These are phyloP conservation scores for Varroa destructor DNA, from an alignment of 1,140 invertebrate species.

Conservation along the genomic window DNA sequence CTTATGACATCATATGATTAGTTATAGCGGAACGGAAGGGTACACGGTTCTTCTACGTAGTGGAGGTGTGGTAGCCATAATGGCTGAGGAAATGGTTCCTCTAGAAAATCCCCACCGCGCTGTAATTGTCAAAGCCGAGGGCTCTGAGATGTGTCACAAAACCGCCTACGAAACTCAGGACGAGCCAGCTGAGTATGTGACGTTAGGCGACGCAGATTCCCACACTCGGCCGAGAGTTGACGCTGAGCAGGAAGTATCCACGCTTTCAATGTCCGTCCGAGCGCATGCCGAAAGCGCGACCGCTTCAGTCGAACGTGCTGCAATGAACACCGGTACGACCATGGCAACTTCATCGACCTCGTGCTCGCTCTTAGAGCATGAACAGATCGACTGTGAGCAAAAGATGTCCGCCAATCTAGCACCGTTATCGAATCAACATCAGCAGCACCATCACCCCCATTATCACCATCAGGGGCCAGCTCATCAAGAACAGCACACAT, in stretches of 20 bases:
- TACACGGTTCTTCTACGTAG: too few species aligned
- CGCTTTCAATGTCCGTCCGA: neutral
- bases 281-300: neutral
- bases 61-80: neutral
- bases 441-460: too few species aligned
- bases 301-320: neutral
- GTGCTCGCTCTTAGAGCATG: too few species aligned
- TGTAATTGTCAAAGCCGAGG: constrained; percentile 24
- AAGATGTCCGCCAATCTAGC: too few species aligned
- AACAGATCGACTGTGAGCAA: too few species aligned
- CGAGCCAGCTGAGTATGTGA: constrained; percentile 23
- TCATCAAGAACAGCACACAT: too few species aligned
- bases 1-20: too few species aligned
- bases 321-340: neutral
- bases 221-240: neutral
- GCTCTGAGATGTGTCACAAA: constrained; percentile 3
- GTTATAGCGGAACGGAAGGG: too few species aligned
- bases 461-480: too few species aligned
- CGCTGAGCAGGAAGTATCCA: too few species aligned
- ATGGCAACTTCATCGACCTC: too few species aligned
- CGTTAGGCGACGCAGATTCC: constrained; percentile 4
- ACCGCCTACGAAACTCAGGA: neutral
- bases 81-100: constrained; percentile 25
- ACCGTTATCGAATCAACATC: too few species aligned
- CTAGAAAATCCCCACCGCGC: constrained; percentile 25